Base-by-base conservation (phyloP, 2,113 vertebrate genomes). In the Damaliscus lunatus region DNA sequence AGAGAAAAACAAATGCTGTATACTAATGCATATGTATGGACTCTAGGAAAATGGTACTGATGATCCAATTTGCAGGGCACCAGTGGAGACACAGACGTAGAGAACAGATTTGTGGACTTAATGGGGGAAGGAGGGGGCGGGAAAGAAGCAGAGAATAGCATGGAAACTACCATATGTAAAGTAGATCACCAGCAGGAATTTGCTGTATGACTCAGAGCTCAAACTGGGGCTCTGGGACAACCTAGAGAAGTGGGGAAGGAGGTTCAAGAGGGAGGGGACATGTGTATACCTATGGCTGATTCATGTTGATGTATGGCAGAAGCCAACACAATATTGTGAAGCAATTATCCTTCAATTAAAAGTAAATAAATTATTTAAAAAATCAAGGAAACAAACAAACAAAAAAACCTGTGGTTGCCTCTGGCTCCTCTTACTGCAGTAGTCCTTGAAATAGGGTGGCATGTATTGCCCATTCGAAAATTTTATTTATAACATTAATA, bases 381-480 rank as follows among this genome's bases (percentile, higher is more conserved):
- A 83, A 27, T 48, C 3, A 88, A 82, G 77, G 17, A 81, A 29
- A 77, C 84, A 60, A 29, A 55, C 48, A 40, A 2, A 23, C 23
- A 57, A 60, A 57, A 50, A 40, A n/a, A 7, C 23, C 52, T 3
- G 10, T 62, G 55, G n/a, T 21, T 95, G 53, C 15, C 64, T 57
- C 36, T 1, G 3, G 7, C 3, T 8, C 0, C 59, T 67, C 16
- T 33, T 57, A 23, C 16, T 31, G 7, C 23, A n/a, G 1, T 9
- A 15, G 3, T 80, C 33, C 50, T 64, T 36, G 43, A 71, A 27
- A 21, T 23, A 21, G 27, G 48, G 53, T 31, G 21, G 74, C 48
- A 8, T 25, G 13, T 15, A 29, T 59, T 95, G 13, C 53, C 27
- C n/a, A 2, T 52, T 83, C 7, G 6, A 46, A 17, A 60, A 57